Evolutionary conservation across 2,888 invertebrate species (phyloP), one percentile per base, ranked within the genome.

Genomic region (Agrochola macilenta): DNA sequence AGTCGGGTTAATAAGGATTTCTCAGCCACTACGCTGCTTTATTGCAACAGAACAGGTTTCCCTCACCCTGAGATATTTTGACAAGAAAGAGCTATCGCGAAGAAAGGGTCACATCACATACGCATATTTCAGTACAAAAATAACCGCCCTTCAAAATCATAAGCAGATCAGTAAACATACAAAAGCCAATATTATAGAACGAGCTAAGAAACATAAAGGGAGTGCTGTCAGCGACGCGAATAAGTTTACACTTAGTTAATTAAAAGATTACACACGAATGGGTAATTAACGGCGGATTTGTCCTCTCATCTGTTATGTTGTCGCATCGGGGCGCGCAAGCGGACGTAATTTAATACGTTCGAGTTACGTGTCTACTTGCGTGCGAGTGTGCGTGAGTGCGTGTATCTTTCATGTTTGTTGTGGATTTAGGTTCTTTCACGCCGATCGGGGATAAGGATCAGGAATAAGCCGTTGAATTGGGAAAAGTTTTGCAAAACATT

Each of bases 241-340:
- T 92, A 93, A 93, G 93, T 94, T 95, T 93, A 93, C 94, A 94
- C 92, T 93, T 92, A 93, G 93, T 93, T 95, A 95, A 95, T 95
- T 96, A 95, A 95, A 95, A 95, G 95, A 95, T 95, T 95, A 95
- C 95, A 95, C 95, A 92, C 93, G 94, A 94, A 94, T 92, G 92
- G 94, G 90, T 95, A 95, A 95, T 96, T 95, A 95, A 94, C 93
- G 90, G 89, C 87, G 93, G 94, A 95, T 95, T 94, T 94, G 94
- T 93, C 92, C 93, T 89, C 93, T 93, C 94, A 91, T 94, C 93
- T 94, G 93, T 92, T 92, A 93, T 91, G 89, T 89, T 91, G 91
- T 90, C 90, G 89, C 90, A 86, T 88, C 89, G 88, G 80, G 78
- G 89, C 89, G 79, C 80, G 82, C 82, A 88, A 87, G 89, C 88